Base-by-base conservation (phyloP, 1,140 invertebrate genomes). In the Telenomus remus region DNA sequence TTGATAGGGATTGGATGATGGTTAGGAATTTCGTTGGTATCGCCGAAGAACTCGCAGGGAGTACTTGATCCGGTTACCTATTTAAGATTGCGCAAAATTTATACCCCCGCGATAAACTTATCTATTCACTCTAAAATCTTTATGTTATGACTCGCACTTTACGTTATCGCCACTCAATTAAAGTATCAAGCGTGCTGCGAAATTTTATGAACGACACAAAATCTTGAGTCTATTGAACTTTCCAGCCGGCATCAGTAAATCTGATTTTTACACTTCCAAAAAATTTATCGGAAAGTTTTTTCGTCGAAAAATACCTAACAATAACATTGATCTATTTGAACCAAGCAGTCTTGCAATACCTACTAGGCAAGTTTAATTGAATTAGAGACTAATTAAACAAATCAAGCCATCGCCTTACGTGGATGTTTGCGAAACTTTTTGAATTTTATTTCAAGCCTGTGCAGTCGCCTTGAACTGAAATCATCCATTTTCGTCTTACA, bases 121-220 rank as follows among this genome's bases (percentile, higher is more conserved):
- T 39, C 37, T 10, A 11, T n/a, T 39, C n/a, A 39, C 37, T 39
- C 37, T 10, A n/a, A 39, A 39, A 39, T 39, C 9, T n/a, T 39
- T 39, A 10, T 39, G n/a, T 39, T 39, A 39, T 9, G n/a, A 39
- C n/a, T 39, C n/a, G 37, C 37, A 39, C 37, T n/a, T 39, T 39
- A 39, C 37, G 37, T 39, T 10, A n/a, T 39, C 37, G 37, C n/a
- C 37, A n/a, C 9, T 11, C n/a, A 10, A 39, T 39, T 39, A 39
- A n/a, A n/a, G 37, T 39, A 27, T 27, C 19, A 27, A 27, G 19
- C 19, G 19, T 27, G 19, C 19, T 27, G 19, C 6, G 19, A 1
- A 27, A 27, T 27, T 27, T 27, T 27, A 27, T 27, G 6, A 6
- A 27, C 19, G 19, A 27, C 19, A 27, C 19, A 27, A 27, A 27